phyloP scores from a whole-genome alignment of 1,140 invertebrate genomes.

The Paramacrobiotus metropolitanus region DNA sequence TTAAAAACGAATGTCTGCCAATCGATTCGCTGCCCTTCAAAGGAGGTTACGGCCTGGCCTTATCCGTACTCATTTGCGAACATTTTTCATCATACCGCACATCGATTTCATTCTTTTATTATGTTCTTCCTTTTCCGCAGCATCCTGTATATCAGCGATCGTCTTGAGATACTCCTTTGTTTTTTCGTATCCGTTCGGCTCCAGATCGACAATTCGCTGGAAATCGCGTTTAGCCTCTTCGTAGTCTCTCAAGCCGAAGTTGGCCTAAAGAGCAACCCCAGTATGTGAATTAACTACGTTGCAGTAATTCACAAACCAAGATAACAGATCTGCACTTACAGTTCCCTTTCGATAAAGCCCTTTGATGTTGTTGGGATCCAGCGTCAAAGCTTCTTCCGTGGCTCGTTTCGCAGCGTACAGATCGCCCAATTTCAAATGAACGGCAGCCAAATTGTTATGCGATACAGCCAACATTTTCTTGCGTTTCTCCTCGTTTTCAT shows the following conservation, averaged over 20 bases:
- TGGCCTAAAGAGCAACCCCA: slow-evolving; percentile 28
- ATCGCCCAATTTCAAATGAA: slow-evolving; percentile 55
- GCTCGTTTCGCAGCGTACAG: slow-evolving; percentile 41
- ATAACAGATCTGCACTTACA: slow-evolving; percentile 19
- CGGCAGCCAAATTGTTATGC: slow-evolving; percentile 61
- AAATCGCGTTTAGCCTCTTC: slow-evolving; percentile 56
- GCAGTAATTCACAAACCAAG: neutral
- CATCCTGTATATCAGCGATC: no score
- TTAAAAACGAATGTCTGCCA: no score
- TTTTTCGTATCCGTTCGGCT: no score
- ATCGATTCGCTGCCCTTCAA: no score
- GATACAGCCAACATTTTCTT: slow-evolving; percentile 39
- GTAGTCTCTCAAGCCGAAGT: slow-evolving; percentile 45
- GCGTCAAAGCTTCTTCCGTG: slow-evolving; percentile 41
- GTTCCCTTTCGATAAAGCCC: slow-evolving; percentile 65
- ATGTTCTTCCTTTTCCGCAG: slow-evolving; percentile 55
- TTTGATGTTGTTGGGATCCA: slow-evolving; percentile 60
- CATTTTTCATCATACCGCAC: slow-evolving; percentile 45
- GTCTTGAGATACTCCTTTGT: no score
- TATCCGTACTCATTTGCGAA: slow-evolving; percentile 71
- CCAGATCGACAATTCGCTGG: slow-evolving; percentile 37
- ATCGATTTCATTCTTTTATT: slow-evolving; percentile 43
- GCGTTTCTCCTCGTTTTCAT: slow-evolving; percentile 28
- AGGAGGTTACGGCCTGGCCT: slow-evolving; percentile 74
- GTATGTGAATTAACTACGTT: neutral